These are phyloP conservation scores for Sus cebifrons DNA, from an alignment of 2,797 vertebrate species.

Conservation along the genomic window DNA sequence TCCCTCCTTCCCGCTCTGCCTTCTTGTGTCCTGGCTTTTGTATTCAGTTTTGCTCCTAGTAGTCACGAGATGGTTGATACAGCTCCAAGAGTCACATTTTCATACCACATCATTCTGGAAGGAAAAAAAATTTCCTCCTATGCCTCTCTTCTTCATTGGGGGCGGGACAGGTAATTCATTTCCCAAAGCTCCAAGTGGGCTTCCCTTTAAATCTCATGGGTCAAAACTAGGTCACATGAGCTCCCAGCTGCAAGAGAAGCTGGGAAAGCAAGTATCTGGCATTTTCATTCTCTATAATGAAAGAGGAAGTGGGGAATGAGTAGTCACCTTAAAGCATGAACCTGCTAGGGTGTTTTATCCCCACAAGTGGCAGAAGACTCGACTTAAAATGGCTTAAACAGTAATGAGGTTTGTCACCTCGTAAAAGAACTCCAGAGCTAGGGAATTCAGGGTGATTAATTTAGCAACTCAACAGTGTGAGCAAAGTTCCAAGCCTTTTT, in stretches of 20 bases:
- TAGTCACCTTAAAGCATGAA: neutral
- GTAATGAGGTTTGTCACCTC: constrained; percentile 19
- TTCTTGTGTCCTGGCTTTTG: constrained; percentile 13
- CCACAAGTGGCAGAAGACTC: neutral
- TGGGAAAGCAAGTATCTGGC: constrained; percentile 7
- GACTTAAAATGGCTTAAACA: constrained; percentile 13
- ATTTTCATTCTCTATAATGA: neutral
- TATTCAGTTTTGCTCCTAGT: neutral
- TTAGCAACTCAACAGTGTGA: neutral
- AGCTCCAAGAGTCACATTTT: neutral
- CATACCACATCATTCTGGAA: neutral
- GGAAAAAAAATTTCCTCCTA: neutral
- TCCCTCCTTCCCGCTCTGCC: neutral
- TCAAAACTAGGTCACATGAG: neutral
- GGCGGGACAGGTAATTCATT: neutral
- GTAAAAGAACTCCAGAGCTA: constrained; percentile 22
- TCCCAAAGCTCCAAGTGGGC: neutral
- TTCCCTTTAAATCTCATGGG: neutral
- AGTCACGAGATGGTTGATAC: neutral
- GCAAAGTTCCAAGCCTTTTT: neutral
- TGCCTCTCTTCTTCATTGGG: neutral
- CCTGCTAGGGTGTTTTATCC: neutral
- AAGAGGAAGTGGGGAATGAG: neutral
- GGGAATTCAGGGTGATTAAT: constrained; percentile 35
- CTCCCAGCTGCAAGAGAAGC: neutral